Percentiles rank a stretch among this genome's conserved stretches.
These are phyloP conservation scores for Oophaga sylvatica DNA, from an alignment of 2,797 vertebrate genomes.

Conservation along the genomic window DNA sequence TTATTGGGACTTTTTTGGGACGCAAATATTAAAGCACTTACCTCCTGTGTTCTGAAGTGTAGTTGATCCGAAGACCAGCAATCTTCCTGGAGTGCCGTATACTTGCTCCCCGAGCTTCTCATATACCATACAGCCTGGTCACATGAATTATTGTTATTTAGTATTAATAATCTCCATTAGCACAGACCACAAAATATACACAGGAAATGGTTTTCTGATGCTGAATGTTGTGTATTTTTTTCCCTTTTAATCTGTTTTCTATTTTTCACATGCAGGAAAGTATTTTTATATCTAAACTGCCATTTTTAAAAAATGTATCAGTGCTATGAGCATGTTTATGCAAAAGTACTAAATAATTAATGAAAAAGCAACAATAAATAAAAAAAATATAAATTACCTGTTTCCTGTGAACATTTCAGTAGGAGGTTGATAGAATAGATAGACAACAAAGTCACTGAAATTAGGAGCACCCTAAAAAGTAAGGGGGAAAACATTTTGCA, in stretches of 20 bases:
- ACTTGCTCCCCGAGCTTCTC: conserved; percentile 80
- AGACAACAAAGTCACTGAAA: conserved; percentile 76
- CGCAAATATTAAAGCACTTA: conserved; percentile 62
- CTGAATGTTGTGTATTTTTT: not conserved
- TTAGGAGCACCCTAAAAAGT: conserved; percentile 76
- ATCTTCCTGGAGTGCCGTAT: conserved; percentile 77
- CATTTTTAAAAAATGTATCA: not conserved
- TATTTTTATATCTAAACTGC: not conserved
- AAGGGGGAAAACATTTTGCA: conserved; percentile 52
- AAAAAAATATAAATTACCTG: conserved; percentile 67
- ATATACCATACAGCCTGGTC: conserved; percentile 79
- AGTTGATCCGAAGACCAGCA: conserved; percentile 78
- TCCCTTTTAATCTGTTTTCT: not conserved
- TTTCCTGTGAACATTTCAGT: conserved; percentile 77
- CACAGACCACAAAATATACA: not conserved
- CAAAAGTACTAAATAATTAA: not conserved
- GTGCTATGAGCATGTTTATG: not conserved
- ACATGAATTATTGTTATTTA: conserved; percentile 5
- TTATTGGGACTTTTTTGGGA: not conserved
- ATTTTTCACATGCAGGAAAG: too few species aligned
- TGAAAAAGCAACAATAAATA: not conserved
- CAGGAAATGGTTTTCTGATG: not conserved
- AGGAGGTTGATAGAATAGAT: conserved; percentile 82
- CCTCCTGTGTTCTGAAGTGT: conserved; percentile 81
- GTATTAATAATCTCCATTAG: not conserved